Evolutionary conservation across 2,888 invertebrate species (phyloP), one percentile per base, ranked within the genome.

Genomic region (Temnothorax rugatulus): DNA sequence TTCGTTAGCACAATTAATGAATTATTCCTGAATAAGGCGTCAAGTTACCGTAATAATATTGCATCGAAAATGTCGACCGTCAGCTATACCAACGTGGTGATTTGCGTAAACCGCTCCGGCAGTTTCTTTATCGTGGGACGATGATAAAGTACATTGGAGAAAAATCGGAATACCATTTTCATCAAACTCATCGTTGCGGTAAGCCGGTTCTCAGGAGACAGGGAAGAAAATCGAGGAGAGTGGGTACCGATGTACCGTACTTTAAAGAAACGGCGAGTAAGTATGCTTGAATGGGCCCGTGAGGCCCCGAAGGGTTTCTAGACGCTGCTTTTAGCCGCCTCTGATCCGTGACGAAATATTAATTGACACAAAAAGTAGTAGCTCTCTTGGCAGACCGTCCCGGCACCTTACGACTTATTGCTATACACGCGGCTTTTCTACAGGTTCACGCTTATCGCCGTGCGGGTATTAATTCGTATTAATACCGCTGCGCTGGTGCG

Each of bases 291-390:
- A 87, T 83, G 83, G 84, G 47, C 83, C 77, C 77, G 64, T 50
- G 83, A 83, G 88, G 84, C 82, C 87, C 88, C 84, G 82, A 74
- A 83, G 86, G 84, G 79, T 84, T 82, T 88, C 85, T 84, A 74
- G 86, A 87, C 75, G 86, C 83, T 90, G 88, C 85, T 91, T 88
- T 90, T 89, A 90, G 89, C 81, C 86, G 86, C 86, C 85, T 89
- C 89, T 85, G 91, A 91, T 91, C 91, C 92, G 87, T 92, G 90
- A 93, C 92, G 92, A 93, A 93, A 93, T 93, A 93, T 93, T 93
- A 93, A 93, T 93, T 93, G 92, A 92, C 90, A 91, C 88, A 92
- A 93, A 93, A 92, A 93, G 89, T 86, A 87, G 90, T 87, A 85
- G 87, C 87, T 79, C 79, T 77, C 79, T 77, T 68, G 73, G 13